These are phyloP conservation scores for Clunio marinus DNA, from an alignment of 2,888 invertebrate species.

Conservation along the genomic window DNA sequence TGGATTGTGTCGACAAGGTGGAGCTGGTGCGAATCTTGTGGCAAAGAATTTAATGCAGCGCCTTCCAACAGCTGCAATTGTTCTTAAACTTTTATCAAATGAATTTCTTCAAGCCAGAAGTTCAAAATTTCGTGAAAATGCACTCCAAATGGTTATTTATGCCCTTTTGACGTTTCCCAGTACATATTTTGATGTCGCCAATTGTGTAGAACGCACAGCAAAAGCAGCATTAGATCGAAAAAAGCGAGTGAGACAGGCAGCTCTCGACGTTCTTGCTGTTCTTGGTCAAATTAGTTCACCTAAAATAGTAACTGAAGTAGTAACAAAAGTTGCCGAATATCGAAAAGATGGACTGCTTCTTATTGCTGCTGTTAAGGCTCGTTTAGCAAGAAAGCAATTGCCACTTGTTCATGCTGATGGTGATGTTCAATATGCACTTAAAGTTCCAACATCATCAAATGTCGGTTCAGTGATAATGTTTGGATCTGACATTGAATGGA, in stretches of 20 bases:
- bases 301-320: constrained; percentile 61
- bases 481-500: constrained; percentile 74
- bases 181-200: constrained; percentile 62
- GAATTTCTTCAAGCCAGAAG: constrained; percentile 52
- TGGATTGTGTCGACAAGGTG: constrained; percentile 51
- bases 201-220: constrained; percentile 50
- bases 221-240: constrained; percentile 57
- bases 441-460: constrained; percentile 52
- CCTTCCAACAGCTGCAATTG: constrained; percentile 51
- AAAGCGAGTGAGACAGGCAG: constrained; percentile 71
- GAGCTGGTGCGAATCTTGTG: constrained; percentile 50
- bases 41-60: constrained; percentile 52
- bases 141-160: constrained; percentile 70
- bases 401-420: constrained; percentile 69
- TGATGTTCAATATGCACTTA: constrained; percentile 69
- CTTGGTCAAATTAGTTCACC: constrained; percentile 67
- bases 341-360: constrained; percentile 60
- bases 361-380: constrained; percentile 65
- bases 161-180: constrained; percentile 74
- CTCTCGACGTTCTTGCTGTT: constrained; percentile 72
- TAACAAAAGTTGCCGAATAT: constrained; percentile 56
- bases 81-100: constrained; percentile 49
- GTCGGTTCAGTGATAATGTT: constrained; percentile 46
- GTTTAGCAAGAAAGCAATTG: constrained; percentile 68
- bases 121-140: constrained; percentile 64